Evolutionary conservation across 2,113 vertebrate genomes (phyloP), one percentile per base, ranked within the genome.

Genomic region (Pseudois nayaur): DNA sequence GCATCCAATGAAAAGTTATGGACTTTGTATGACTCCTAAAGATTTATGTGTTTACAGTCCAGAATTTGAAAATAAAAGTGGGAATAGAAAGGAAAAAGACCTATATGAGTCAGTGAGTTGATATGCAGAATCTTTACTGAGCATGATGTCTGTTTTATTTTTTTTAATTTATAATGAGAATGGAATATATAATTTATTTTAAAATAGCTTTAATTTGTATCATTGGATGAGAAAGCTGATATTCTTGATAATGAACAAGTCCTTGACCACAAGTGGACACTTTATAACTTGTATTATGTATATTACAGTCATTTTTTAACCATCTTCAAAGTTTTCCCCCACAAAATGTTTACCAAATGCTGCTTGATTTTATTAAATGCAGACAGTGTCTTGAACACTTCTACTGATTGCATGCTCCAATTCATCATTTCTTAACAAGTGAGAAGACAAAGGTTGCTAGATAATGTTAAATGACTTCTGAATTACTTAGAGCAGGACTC

Each of bases 371-470:
- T 87, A 29, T 29, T 79, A 29, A 33, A 57, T n/a, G 23, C 23
- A 88, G 45, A 50, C 4, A 36, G 31, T 87, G 43, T 25, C 36
- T 33, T 13, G 15, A 95, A 48, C 23, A 43, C 8, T 45, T 84
- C 76, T 78, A 48, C 15, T 43, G 21, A 84, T 11, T 81, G 17
- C 21, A 21, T 29, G 29, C 5, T 74, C 9, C 15, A 83, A 92
- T 59, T 81, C 27, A 67, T 87, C 67, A 95, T n/a, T 62, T 86
- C 55, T 89, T 50, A 82, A 3, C n/a, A 88, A 64, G 13, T 40
- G 25, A 78, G 43, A 78, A 54, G 59, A 92, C 84, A 85, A 82
- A 95, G 21, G 82, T 74, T 9, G 1, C 14, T 52, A 52, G 62
- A 59, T 50, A 55, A 86, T 89, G 8, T 4, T 86, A 40, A 95